These are phyloP conservation scores for Odontesthes bonariensis DNA, from an alignment of 2,113 vertebrate genomes.

Conservation along the genomic window DNA sequence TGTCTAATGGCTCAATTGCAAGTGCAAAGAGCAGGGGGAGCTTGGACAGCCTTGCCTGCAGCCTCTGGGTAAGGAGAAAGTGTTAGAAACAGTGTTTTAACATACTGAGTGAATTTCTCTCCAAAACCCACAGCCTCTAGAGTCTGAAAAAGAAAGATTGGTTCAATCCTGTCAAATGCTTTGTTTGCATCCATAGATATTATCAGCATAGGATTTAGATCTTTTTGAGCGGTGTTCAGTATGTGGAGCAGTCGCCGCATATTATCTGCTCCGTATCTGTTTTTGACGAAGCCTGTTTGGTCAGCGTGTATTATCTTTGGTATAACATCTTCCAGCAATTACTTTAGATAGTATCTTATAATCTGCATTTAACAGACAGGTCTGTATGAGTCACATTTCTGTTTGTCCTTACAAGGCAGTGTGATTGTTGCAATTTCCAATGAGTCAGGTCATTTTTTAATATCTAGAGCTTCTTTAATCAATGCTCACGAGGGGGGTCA, in stretches of 20 bases:
- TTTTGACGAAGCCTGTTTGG: slow-evolving; percentile 5
- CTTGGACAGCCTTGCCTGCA: neutral
- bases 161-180: too few relatives aligned
- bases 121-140: too few relatives aligned
- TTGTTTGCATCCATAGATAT: too few relatives aligned
- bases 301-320: neutral
- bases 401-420: too few relatives aligned
- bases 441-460: neutral
- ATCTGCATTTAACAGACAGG: neutral
- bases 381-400: neutral
- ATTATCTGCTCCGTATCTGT: neutral
- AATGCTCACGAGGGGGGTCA: neutral
- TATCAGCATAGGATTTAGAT: too few relatives aligned
- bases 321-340: neutral
- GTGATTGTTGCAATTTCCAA: neutral
- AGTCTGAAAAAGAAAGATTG: too few relatives aligned
- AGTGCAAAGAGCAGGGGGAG: neutral
- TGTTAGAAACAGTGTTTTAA: slow-evolving; percentile 1
- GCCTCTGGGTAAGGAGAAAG: neutral
- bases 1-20: neutral
- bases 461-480: too few relatives aligned
- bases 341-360: neutral
- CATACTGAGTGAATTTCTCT: too few relatives aligned
- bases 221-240: too few relatives aligned
- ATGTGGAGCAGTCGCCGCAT: neutral